Conservation (phyloP, 2,113 vertebrate genomes). For the Ochotona princeps region DNA sequence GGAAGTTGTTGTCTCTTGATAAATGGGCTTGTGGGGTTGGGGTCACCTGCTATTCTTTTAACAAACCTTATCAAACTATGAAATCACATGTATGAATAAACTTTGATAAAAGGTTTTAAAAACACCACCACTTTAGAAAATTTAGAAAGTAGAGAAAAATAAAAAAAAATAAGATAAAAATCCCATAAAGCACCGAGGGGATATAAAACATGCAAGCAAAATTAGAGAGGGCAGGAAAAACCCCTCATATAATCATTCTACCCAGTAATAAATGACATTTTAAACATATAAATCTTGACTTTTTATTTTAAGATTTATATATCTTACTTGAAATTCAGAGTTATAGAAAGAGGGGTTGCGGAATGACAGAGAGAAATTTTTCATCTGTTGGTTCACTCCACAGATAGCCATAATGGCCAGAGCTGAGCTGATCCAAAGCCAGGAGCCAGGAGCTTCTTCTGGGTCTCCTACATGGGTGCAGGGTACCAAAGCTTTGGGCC, state of each 20-base stretch:
- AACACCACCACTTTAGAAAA: slow-evolving; percentile 17
- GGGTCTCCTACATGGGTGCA: too few species aligned
- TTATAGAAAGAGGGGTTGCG: too few species aligned
- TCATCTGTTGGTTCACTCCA: too few species aligned
- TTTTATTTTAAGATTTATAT: too few species aligned
- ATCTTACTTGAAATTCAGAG: too few species aligned
- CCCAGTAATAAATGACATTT: background rate
- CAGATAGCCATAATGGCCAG: too few species aligned
- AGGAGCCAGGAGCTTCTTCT: too few species aligned
- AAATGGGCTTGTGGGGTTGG: background rate
- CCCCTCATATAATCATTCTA: background rate
- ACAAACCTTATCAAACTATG: background rate
- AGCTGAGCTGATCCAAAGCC: too few species aligned
- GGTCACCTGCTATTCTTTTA: background rate
- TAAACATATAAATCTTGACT: background rate
- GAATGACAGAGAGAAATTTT: too few species aligned
- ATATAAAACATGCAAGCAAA: background rate
- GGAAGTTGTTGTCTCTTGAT: background rate
- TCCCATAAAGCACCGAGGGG: background rate
- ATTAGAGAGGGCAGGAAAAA: slow-evolving; percentile 44
- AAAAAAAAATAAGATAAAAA: slow-evolving; percentile 53
- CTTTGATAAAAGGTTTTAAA: background rate
- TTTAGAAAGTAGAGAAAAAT: slow-evolving; percentile 43
- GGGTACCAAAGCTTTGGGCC: too few species aligned
- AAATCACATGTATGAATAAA: slow-evolving; percentile 4